A percentile compares a stretch with the other conserved stretches of the same genome.
These are phyloP conservation scores for Albula glossodonta DNA, from an alignment of 2,113 vertebrate species.

Conservation along the genomic window DNA sequence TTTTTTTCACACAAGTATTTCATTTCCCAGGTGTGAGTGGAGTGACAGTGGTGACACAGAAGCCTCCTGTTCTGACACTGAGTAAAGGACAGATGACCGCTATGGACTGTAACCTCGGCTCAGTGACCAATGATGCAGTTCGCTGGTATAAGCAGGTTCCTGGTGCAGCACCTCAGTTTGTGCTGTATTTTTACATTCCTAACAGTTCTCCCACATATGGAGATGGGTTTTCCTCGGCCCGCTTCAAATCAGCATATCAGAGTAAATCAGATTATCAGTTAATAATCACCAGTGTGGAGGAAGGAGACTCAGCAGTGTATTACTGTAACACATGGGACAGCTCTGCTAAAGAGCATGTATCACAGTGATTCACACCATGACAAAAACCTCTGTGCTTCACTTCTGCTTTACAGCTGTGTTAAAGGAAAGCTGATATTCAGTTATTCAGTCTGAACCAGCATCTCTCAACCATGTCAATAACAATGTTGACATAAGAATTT, in stretches of 20 bases:
- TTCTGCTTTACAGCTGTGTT: constrained; percentile 8
- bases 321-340: constrained; percentile 28
- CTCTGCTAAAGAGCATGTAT: accelerated
- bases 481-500: too few relatives aligned
- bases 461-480: too few relatives aligned
- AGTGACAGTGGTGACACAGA: neutral
- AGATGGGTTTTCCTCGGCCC: constrained; percentile 35
- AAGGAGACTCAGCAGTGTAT: constrained; percentile 58
- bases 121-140: accelerated
- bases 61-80: constrained; percentile 33
- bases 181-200: neutral
- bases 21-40: constrained; percentile 43
- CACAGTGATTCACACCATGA: constrained; percentile 55
- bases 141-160: constrained; percentile 30
- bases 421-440: neutral
- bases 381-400: constrained; percentile 50
- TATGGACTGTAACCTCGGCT: constrained; percentile 18
- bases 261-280: constrained; percentile 48
- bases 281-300: constrained; percentile 50
- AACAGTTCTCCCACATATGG: accelerated
- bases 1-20: too few relatives aligned
- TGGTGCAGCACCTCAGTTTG: constrained; percentile 11
- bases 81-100: constrained; percentile 34
- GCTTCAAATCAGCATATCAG: constrained; percentile 49
- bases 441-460: neutral